phyloP scores from a whole-genome alignment of 2,113 vertebrate genomes.

The Bucco capensis region DNA sequence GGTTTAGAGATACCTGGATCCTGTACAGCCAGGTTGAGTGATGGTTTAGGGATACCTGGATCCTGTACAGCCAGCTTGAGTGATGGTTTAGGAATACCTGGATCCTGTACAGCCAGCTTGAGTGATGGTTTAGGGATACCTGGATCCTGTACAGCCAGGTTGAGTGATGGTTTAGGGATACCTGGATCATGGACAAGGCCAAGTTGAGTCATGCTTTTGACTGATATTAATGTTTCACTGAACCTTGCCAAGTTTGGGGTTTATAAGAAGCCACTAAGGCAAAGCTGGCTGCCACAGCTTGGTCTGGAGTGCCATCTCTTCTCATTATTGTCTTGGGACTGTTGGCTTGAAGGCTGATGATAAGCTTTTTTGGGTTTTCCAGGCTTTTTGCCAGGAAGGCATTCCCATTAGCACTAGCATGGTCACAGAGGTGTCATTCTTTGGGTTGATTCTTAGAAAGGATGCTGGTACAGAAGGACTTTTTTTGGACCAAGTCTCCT shows the following conservation, averaged over 20 bases:
- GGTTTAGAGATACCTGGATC: not conserved
- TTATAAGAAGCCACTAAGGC: not conserved
- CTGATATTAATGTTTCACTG: not conserved
- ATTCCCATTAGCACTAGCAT: not conserved
- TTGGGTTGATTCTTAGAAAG: not conserved
- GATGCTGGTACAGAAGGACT: not conserved
- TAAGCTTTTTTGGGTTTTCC: not conserved
- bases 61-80: not conserved
- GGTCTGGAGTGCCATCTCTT: not conserved
- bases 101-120: not conserved
- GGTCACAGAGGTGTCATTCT: not conserved
- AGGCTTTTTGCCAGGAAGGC: not conserved
- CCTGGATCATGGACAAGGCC: not conserved
- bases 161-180: too few relatives aligned
- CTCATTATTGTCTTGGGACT: not conserved
- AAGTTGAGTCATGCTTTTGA: not conserved
- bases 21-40: not conserved
- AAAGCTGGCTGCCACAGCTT: not conserved
- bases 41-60: not conserved
- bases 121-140: not conserved
- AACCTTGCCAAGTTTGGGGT: not conserved
- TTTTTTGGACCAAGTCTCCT: not conserved
- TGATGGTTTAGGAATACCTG: not conserved
- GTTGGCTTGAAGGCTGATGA: not conserved
- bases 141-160: not conserved